A percentile compares a stretch with the other conserved stretches of the same genome.
Conservation (phyloP, 2,797 vertebrate species). For the Falco naumanni region DNA sequence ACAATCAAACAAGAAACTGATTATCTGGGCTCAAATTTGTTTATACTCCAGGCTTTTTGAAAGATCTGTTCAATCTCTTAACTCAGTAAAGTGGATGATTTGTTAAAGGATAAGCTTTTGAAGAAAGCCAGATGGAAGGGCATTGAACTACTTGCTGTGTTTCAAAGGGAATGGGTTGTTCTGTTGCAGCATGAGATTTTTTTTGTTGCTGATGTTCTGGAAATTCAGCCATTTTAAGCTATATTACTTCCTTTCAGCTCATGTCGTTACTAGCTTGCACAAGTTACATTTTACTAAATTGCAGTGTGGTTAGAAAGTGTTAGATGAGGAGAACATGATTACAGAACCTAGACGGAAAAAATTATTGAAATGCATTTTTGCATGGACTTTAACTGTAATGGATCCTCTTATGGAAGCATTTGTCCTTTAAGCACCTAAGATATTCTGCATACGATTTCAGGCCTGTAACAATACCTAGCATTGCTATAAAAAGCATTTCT, state of each 20-base stretch:
- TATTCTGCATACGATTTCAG: background rate
- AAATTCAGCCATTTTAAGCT: background rate
- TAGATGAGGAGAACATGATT: background rate
- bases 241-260: background rate
- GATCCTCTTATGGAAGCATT: background rate
- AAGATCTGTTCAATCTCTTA: background rate
- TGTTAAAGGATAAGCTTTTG: background rate
- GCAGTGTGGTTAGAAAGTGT: background rate
- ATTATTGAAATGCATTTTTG: background rate
- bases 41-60: background rate
- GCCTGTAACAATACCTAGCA: background rate
- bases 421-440: background rate
- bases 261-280: background rate
- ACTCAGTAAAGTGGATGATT: background rate
- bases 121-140: background rate
- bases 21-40: background rate
- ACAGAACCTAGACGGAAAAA: background rate
- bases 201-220: background rate
- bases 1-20: background rate
- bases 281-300: background rate
- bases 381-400: background rate
- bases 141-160: background rate
- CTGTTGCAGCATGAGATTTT: background rate
- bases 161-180: background rate
- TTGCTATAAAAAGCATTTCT: background rate